Evolutionary conservation across 2,797 vertebrate genomes (phyloP), one percentile per base, ranked within the genome.

Genomic region (Menidia menidia): DNA sequence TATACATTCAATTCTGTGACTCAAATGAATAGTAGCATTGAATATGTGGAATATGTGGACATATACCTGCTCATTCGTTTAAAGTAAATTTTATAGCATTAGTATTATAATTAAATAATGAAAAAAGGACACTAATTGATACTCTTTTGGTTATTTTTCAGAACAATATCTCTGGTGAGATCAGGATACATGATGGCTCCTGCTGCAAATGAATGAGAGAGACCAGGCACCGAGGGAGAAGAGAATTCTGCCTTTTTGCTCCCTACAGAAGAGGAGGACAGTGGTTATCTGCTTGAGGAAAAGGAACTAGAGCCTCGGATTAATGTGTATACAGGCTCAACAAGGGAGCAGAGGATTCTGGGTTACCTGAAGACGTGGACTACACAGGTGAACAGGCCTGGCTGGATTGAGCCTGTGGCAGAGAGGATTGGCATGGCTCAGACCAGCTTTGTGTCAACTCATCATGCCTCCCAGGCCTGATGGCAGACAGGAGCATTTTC

Each of bases 391-490:
- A 93, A 87, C 87, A 89, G 83, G 90, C 87, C 88, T 94, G 88
- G 90, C 88, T 94, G 88, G 90, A 91, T 89, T 92, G 90, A 90
- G 91, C 88, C 85, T 82, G 83, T 83, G 81, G 83, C 85, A 87
- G 76, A 69, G 85, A 84, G 89, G 90, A 89, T 90, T 87, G 91
- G 84, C 88, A 92, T 92, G 93, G 90, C 88, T 92, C 91, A 87
- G 90, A 87, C 81, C 89, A 89, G 89, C 89, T 93, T 88, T 91
- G 91, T 88, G 92, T 90, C 92, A 94, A 92, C 94, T 89, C 93
- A 95, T 91, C 95, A 98, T 97, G 96, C 96, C 93, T 93, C 88
- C 84, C 84, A 91, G 94, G 93, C 91, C 87, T 91, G 94, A 94
- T 66, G 80, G 63, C 74, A 94, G 88, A 80, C 88, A 91, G 90